These are phyloP conservation scores for Anagyrus pseudococci DNA, from an alignment of 2,888 invertebrate species.

Conservation along the genomic window DNA sequence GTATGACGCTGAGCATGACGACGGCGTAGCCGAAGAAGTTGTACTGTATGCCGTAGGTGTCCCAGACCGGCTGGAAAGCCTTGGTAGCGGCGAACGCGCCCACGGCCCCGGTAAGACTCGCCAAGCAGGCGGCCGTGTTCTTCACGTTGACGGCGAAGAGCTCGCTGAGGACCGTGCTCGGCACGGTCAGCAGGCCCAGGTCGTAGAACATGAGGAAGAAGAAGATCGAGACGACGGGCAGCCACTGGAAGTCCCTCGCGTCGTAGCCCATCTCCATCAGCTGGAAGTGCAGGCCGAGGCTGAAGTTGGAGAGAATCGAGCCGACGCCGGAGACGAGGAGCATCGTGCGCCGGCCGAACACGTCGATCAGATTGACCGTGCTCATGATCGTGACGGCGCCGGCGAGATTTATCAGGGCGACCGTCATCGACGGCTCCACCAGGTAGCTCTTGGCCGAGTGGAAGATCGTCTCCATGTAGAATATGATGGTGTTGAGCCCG, in stretches of 20 bases:
- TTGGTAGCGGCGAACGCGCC: slow-evolving; percentile 42
- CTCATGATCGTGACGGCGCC: slow-evolving; percentile 41
- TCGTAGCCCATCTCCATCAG: slow-evolving; percentile 40
- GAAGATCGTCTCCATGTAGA: slow-evolving; percentile 55
- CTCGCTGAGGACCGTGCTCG: slow-evolving; percentile 42
- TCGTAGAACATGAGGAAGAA: slow-evolving; percentile 44
- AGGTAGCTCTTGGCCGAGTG: slow-evolving; percentile 42
- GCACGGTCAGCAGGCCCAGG: slow-evolving; percentile 41
- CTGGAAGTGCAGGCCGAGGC: slow-evolving; percentile 45
- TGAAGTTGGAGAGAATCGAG: slow-evolving; percentile 39
- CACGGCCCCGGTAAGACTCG: slow-evolving; percentile 38
- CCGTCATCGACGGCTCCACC: slow-evolving; percentile 45
- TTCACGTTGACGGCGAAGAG: slow-evolving; percentile 42
- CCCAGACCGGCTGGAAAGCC: slow-evolving; percentile 41
- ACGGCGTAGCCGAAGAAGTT: slow-evolving; percentile 46
- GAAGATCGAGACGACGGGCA: slow-evolving; percentile 47
- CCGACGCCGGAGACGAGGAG: slow-evolving; percentile 47
- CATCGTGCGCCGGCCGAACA: slow-evolving; percentile 50
- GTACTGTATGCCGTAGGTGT: slow-evolving; percentile 36
- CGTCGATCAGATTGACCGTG: slow-evolving; percentile 48
- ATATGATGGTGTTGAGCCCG: slow-evolving; percentile 49
- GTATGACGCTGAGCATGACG: slow-evolving; percentile 21
- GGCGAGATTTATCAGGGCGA: slow-evolving; percentile 48
- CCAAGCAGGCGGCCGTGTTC: slow-evolving; percentile 40
- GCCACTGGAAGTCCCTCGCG: slow-evolving; percentile 43